A percentile compares a stretch with the other conserved stretches of the same genome.
Evolutionary conservation across 2,888 invertebrate species (phyloP).

Genomic region (Caradrina clavipalpis): DNA sequence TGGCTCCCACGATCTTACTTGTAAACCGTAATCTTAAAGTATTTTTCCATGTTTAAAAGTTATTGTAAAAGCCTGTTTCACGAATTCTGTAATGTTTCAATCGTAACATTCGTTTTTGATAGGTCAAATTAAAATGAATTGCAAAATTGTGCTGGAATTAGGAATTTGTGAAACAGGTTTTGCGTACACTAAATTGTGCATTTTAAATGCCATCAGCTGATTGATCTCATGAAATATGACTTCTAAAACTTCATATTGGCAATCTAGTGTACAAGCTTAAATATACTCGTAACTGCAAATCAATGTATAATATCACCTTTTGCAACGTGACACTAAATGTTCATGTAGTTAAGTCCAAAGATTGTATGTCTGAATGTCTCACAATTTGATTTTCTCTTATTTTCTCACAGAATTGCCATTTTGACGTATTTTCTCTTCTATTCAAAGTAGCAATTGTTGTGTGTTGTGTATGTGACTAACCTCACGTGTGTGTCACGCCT

Average conservation of each 20-base stretch:
- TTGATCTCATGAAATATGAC: neutral
- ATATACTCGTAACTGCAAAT: constrained; percentile 2
- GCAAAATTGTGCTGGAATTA: neutral
- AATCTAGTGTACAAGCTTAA: constrained; percentile 27
- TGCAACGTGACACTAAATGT: constrained; percentile 26
- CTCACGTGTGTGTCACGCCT: constrained; percentile 87
- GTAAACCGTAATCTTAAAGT: constrained; percentile 24
- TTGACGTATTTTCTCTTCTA: constrained; percentile 22
- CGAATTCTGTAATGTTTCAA: constrained; percentile 14
- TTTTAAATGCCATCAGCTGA: neutral
- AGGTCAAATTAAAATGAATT: neutral
- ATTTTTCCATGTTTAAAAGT: constrained; percentile 5
- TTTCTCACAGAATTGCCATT: constrained; percentile 62
- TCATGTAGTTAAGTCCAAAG: constrained; percentile 28
- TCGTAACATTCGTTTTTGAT: neutral
- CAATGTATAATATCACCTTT: constrained; percentile 24
- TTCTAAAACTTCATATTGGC: neutral
- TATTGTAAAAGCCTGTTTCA: constrained; percentile 22
- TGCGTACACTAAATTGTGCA: constrained; percentile 25
- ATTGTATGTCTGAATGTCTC: constrained; percentile 56
- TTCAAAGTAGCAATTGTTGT: constrained; percentile 40
- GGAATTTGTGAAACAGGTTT: constrained; percentile 21
- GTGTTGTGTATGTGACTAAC: constrained; percentile 73
- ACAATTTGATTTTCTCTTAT: constrained; percentile 59
- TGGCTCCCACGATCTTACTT: constrained; percentile 41